phyloP scores from a whole-genome alignment of 2,113 vertebrate genomes.

The Hyaena hyaena region DNA sequence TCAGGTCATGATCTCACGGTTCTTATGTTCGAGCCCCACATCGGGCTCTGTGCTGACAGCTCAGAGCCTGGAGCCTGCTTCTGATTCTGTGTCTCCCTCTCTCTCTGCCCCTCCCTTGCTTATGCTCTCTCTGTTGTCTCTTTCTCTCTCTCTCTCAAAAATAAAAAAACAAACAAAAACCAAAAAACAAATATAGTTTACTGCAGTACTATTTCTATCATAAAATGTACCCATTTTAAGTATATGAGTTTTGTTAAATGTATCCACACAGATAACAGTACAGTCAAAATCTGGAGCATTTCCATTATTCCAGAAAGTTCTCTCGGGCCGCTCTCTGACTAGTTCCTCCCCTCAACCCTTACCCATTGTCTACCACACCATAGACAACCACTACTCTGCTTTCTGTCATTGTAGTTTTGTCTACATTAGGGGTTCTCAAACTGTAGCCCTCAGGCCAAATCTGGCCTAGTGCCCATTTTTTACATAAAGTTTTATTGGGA shows the following conservation, averaged over 20 bases:
- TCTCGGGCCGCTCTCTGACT: neutral
- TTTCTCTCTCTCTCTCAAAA: too few species aligned
- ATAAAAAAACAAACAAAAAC: too few species aligned
- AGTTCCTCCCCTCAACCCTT: neutral
- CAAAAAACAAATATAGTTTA: neutral
- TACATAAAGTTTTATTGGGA: slow-evolving; percentile 30
- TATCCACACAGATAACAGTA: neutral
- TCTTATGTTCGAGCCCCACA: too few species aligned
- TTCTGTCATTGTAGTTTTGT: neutral
- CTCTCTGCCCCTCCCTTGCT: too few species aligned
- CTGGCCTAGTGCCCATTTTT: neutral
- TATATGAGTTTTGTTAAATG: neutral
- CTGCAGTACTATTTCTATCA: neutral
- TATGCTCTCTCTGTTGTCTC: too few species aligned
- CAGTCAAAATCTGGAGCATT: neutral
- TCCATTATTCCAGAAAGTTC: neutral
- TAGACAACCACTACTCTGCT: neutral
- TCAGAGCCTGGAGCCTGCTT: too few species aligned
- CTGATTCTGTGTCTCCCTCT: too few species aligned
- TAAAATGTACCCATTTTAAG: neutral
- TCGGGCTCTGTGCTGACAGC: too few species aligned
- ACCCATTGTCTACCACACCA: neutral
- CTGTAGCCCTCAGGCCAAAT: neutral
- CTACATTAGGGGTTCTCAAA: neutral
- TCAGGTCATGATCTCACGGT: too few species aligned